Conservation (phyloP, 2,113 vertebrate genomes). For the Lepisosteus oculatus region DNA sequence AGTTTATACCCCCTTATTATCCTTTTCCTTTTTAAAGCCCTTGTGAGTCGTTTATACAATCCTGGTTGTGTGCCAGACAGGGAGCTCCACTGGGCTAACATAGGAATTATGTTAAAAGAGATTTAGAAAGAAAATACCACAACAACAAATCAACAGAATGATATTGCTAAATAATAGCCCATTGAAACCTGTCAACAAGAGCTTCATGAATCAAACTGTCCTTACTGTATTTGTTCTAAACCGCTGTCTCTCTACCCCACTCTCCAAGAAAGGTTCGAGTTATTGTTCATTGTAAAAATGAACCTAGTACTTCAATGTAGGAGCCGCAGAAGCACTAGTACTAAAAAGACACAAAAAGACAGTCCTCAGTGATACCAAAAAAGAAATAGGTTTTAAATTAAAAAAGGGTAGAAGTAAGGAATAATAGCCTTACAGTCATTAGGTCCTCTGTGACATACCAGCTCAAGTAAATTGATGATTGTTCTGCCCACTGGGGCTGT, state of each 20-base stretch:
- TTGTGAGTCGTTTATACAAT: conserved; percentile 52
- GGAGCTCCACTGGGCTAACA: conserved; percentile 39
- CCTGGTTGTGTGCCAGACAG: conserved; percentile 37
- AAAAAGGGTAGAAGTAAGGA: conserved; percentile 45
- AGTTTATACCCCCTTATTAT: conserved; percentile 65
- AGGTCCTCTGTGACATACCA: conserved; percentile 49
- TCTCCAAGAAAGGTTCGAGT: conserved; percentile 44
- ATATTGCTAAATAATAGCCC: not conserved
- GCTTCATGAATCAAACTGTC: conserved; percentile 53
- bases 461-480: conserved; percentile 64
- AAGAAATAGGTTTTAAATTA: conserved; percentile 40
- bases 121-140: no score
- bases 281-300: conserved; percentile 62
- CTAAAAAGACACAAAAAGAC: conserved; percentile 40
- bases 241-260: conserved; percentile 25
- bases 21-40: conserved; percentile 57
- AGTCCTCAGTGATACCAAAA: conserved; percentile 38
- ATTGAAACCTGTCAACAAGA: conserved; percentile 40
- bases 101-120: no score
- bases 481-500: conserved; percentile 62
- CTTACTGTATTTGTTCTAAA: conserved; percentile 40
- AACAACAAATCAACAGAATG: no score
- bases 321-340: conserved; percentile 30
- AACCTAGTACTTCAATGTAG: conserved; percentile 44
- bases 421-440: conserved; percentile 33